These are phyloP conservation scores for Epinotia brunnichana DNA, from an alignment of 2,888 invertebrate species.

Conservation along the genomic window DNA sequence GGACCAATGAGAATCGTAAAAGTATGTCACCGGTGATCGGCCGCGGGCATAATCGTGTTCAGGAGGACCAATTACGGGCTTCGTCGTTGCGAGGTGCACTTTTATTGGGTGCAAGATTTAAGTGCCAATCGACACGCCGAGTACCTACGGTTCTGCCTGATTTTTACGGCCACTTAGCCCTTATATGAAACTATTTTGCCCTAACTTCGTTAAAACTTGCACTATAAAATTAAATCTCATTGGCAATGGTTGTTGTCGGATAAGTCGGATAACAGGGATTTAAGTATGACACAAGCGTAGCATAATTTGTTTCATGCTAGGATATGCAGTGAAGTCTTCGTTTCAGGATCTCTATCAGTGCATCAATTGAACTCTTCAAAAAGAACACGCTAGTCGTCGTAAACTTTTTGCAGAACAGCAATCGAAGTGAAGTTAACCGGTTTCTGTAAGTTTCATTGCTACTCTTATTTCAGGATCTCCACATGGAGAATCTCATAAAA, in stretches of 20 bases:
- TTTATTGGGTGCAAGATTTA: constrained; percentile 83
- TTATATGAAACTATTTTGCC: constrained; percentile 48
- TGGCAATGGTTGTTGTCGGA: not conserved
- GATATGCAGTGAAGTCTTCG: not conserved
- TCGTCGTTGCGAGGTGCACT: constrained; percentile 71
- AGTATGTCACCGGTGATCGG: constrained; percentile 67
- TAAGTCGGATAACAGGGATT: not conserved
- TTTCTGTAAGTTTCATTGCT: not conserved
- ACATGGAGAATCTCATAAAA: constrained; percentile 14
- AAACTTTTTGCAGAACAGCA: not conserved
- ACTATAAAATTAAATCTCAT: constrained; percentile 5
- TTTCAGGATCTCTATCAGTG: not conserved
- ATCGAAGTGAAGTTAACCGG: not conserved
- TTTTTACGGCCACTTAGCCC: constrained; percentile 75
- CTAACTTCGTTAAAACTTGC: constrained; percentile 11
- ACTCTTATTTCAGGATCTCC: not conserved
- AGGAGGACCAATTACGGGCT: constrained; percentile 78
- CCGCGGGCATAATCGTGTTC: constrained; percentile 66
- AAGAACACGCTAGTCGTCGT: not conserved
- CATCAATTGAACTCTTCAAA: not conserved
- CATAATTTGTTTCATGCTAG: not conserved
- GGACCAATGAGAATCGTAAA: constrained; percentile 80
- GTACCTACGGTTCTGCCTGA: constrained; percentile 64
- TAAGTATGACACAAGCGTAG: not conserved
- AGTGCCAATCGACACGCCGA: constrained; percentile 79